Percentiles rank a stretch among this genome's conserved stretches.
Evolutionary conservation across 2,888 invertebrate genomes (phyloP).

Genomic region (Ophion costatus): DNA sequence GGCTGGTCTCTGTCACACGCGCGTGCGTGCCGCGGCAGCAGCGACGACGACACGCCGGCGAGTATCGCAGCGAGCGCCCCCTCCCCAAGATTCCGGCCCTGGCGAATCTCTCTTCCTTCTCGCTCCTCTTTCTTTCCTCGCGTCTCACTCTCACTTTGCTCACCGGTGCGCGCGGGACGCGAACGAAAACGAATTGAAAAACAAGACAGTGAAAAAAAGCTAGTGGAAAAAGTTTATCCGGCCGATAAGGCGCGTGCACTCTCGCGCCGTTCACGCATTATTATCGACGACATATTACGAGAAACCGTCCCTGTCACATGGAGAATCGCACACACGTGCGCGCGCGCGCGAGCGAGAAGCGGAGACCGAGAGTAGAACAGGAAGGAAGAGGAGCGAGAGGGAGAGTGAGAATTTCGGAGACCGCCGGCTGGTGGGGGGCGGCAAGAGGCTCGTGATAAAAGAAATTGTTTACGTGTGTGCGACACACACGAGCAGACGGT

Average conservation of each 20-base stretch:
- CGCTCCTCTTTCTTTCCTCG: conserved; percentile 21
- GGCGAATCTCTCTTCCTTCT: conserved; percentile 46
- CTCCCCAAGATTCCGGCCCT: conserved; percentile 33
- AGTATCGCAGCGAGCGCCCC: conserved; percentile 16
- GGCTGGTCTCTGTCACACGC: conserved; percentile 34
- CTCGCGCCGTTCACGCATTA: conserved; percentile 31
- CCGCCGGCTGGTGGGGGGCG: conserved; percentile 43
- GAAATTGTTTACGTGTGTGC: neutral
- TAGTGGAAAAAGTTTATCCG: neutral
- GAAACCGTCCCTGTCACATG: neutral
- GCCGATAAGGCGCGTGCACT: conserved; percentile 52
- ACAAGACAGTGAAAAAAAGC: neutral
- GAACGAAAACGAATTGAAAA: neutral
- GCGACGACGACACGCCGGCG: conserved; percentile 47
- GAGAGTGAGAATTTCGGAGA: conserved; percentile 47
- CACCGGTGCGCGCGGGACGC: neutral
- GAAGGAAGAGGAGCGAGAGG: neutral
- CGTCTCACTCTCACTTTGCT: conserved; percentile 28
- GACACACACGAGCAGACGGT: neutral
- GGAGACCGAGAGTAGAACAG: too few relatives aligned
- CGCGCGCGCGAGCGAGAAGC: conserved; percentile 27
- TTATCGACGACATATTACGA: conserved; percentile 54
- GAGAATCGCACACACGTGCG: conserved; percentile 27
- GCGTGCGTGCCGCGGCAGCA: conserved; percentile 33
- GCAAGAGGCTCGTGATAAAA: conserved; percentile 13